Conservation (phyloP, 1,140 invertebrate genomes). For the Helicoverpa armigera region DNA sequence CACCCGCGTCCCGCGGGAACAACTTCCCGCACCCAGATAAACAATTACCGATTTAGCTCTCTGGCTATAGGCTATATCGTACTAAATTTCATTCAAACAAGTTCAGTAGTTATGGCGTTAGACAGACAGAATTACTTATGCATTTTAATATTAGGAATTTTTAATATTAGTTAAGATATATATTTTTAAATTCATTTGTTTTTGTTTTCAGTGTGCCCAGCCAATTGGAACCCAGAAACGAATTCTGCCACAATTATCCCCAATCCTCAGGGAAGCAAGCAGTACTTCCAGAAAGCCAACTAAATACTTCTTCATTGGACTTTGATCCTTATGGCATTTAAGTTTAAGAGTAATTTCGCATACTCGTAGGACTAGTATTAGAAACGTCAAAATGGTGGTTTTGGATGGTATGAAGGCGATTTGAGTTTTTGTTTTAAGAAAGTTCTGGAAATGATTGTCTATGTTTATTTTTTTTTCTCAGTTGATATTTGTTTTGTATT, state of each 20-base stretch:
- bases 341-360: conserved; percentile 21
- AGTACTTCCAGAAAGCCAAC: conserved; percentile 90
- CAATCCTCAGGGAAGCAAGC: conserved; percentile 92
- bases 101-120: no score
- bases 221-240: conserved; percentile 93
- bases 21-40: no score
- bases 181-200: not conserved
- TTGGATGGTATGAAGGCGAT: not conserved
- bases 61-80: no score
- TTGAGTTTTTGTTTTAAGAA: no score
- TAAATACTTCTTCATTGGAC: conserved; percentile 50
- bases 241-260: conserved; percentile 94
- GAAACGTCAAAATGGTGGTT: not conserved
- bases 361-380: not conserved
- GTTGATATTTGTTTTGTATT: not conserved
- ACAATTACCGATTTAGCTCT: no score
- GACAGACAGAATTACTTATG: no score
- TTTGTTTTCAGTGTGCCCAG: conserved; percentile 92
- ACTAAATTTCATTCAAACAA: no score
- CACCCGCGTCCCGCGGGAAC: no score
- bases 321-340: conserved; percentile 37
- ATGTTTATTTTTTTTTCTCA: not conserved
- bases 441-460: no score
- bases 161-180: no score
- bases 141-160: no score